Evolutionary conservation across 2,113 vertebrate genomes (phyloP), one percentile per base, ranked within the genome.

Genomic region (Dromaius novaehollandiae): DNA sequence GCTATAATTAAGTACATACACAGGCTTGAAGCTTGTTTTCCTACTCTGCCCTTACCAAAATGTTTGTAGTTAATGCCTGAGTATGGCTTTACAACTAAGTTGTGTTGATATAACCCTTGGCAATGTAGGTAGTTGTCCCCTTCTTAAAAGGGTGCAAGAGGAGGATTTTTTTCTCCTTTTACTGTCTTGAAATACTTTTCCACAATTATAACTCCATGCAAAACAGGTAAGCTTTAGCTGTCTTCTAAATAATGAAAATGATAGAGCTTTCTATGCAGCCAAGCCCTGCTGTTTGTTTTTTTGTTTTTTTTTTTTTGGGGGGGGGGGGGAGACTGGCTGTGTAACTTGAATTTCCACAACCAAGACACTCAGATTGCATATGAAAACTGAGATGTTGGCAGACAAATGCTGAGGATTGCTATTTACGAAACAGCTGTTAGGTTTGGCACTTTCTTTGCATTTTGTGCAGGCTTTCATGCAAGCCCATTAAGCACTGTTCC

Each of bases 41-140:
- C 42, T 79, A 69, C 69, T 55, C 65, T 42, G 8, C 6, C 75
- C 56, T 1, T 3, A 8, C 11, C n/a, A 1, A 4, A 32, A 4
- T 0, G 3, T 14, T 3, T 1, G 18, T 11, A 6, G 2, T 40
- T 5, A 0, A 0, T 1, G 9, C 66, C 18, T 0, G 14, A 4
- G 65, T 0, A 0, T 3, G 55, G 21, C 2, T 32, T 32, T 32
- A 0, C 6, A 20, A 0, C 2, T 13, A 21, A 25, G 42, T 1
- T n/a, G 70, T 13, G 0, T 0, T 5, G 61, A 0, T 2, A 42
- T 4, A 15, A 5, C 16, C 34, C 58, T 15, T 1, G 36, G 56
- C 8, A 26, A 26, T 22, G 13, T 1, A 2, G 60, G 1, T 20
- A 46, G 44, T 46, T 46, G 44, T 25, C 28, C 55, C 56, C 30